Evolutionary conservation across 2,113 vertebrate species (phyloP), one percentile per base, ranked within the genome.

Genomic region (Dolichotis patagonum): DNA sequence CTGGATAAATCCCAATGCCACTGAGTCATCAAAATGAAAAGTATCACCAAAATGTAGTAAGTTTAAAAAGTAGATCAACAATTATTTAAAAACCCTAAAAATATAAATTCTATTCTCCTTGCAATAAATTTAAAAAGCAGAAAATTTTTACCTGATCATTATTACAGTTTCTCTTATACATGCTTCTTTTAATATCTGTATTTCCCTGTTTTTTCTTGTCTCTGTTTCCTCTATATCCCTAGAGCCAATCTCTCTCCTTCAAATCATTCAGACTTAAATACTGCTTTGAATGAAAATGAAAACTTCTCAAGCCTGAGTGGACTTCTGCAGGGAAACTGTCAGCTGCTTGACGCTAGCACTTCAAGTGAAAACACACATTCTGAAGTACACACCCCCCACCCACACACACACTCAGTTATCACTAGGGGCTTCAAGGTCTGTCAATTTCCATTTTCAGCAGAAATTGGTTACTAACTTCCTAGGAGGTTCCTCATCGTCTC

Each of bases 401-500:
- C 56, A 80, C 1, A 52, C 11, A 11, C 49, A 52, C 11, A 80
- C 5, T 43, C 24, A 89, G 49, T 41, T 96, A 10, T 41, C 78
- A 73, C 54, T 12, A 41, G 14, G 38, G 20, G 28, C 43, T 84
- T 92, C 54, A 65, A 94, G 90, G 63, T 19, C 78, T 60, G 32
- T 54, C 60, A 60, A 43, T n/a, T 87, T 95, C 65, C n/a, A 80
- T 17, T 83, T 77, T 75, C 69, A 84, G 32, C 3, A 78, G 38
- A 67, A 97, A 93, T 22, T 63, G 87, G 69, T 85, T 91, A 99
- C 99, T 99, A 96, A 99, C 99, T 99, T 99, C 97, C 99, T 99
- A 49, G 99, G 99, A 30, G 99, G 99, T n/a, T 99, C 99, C 0
- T 99, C 98, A 84, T 99, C 99, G 77, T 99, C 99, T 87, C 96